A percentile compares a stretch with the other conserved stretches of the same genome.
These are phyloP conservation scores for Oligia fasciuncula DNA, from an alignment of 2,888 invertebrate species.

Conservation along the genomic window DNA sequence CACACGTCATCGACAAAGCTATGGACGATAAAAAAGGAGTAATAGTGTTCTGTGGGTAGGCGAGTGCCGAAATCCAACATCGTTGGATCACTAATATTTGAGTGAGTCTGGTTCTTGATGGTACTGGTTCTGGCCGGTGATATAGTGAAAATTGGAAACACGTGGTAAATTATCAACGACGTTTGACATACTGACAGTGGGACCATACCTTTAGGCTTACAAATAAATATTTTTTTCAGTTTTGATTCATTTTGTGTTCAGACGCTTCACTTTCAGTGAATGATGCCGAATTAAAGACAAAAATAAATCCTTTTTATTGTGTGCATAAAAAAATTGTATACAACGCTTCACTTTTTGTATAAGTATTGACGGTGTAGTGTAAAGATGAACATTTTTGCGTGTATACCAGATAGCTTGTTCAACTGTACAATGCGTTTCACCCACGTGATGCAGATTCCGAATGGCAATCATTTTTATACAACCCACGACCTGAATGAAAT, in stretches of 20 bases:
- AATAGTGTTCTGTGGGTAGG: background rate
- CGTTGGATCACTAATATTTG: background rate
- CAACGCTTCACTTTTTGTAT: background rate
- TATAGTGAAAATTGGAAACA: background rate
- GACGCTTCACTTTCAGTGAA: background rate
- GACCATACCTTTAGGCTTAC: background rate
- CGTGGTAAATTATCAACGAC: background rate
- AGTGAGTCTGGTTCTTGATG: background rate
- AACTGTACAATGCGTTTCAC: constrained; percentile 63
- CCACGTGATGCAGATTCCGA: constrained; percentile 44
- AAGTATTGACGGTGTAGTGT: background rate
- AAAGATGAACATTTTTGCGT: background rate
- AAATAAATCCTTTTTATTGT: background rate
- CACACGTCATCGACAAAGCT: background rate
- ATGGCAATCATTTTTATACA: constrained; percentile 32
- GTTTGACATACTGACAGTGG: no score
- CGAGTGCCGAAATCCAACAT: background rate
- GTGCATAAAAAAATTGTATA: background rate
- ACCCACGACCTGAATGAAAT: constrained; percentile 32
- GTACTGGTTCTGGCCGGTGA: background rate
- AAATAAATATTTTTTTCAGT: no score
- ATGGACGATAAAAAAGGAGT: background rate
- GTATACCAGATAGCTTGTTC: background rate
- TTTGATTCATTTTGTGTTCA: background rate
- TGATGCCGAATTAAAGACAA: background rate